Percentiles rank a stretch among this genome's conserved stretches.
These are phyloP conservation scores for Eumacrocentrus americanus DNA, from an alignment of 2,888 invertebrate genomes.

Conservation along the genomic window DNA sequence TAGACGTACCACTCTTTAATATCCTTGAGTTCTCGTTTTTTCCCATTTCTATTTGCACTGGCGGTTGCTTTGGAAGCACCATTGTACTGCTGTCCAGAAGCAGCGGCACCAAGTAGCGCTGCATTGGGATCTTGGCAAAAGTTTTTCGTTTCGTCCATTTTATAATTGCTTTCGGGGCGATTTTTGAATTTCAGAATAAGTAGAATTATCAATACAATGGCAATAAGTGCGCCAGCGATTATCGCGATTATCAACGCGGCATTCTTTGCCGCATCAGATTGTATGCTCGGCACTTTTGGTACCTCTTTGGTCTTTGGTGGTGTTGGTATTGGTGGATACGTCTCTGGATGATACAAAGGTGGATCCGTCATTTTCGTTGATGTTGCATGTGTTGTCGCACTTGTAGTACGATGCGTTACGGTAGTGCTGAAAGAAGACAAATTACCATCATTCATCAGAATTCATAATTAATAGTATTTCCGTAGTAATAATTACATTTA, in stretches of 20 bases:
- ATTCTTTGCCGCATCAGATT: constrained; percentile 74
- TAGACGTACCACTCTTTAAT: constrained; percentile 98
- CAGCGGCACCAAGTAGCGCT: constrained; percentile 72
- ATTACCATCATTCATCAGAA: not conserved
- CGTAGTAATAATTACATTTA: too few species aligned
- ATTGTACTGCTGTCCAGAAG: constrained; percentile 62
- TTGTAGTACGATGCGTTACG: constrained; percentile 50
- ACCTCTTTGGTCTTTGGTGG: constrained; percentile 54
- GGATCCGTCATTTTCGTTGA: constrained; percentile 57
- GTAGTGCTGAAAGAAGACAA: constrained; percentile 39
- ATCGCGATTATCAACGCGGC: constrained; percentile 84
- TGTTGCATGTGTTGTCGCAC: constrained; percentile 47
- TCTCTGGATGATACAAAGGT: constrained; percentile 52
- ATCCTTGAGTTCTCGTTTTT: constrained; percentile 83
- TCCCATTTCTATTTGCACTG: constrained; percentile 63
- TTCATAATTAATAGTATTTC: not conserved
- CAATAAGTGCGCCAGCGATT: constrained; percentile 89
- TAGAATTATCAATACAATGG: constrained; percentile 87
- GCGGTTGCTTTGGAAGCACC: constrained; percentile 54
- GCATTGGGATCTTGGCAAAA: constrained; percentile 82
- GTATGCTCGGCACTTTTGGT: constrained; percentile 61
- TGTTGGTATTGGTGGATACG: constrained; percentile 57
- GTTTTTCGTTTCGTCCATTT: constrained; percentile 84
- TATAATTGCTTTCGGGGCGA: constrained; percentile 88
- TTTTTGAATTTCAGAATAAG: constrained; percentile 87